Conservation (phyloP, 2,888 invertebrate species). For the Pharmacophagus antenor region DNA sequence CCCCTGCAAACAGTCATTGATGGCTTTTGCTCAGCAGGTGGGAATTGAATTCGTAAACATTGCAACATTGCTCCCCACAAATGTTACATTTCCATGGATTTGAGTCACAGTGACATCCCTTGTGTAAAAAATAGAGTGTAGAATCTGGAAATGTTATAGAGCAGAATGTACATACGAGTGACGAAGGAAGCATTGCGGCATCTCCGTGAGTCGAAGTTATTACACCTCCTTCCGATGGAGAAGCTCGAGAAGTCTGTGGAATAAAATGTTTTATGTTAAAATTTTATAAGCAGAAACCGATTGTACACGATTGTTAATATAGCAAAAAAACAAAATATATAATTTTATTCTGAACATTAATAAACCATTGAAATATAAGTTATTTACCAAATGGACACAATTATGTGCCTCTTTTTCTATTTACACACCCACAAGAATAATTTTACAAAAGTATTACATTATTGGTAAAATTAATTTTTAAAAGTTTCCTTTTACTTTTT, state of each 20-base stretch:
- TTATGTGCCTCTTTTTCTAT: too few species aligned
- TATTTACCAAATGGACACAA: too few species aligned
- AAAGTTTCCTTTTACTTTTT: too few species aligned
- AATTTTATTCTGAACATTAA: too few species aligned
- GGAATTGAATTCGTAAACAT: constrained; percentile 98
- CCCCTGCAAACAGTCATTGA: constrained; percentile 84
- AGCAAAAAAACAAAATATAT: too few species aligned
- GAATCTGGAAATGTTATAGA: constrained; percentile 97
- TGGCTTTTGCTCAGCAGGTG: constrained; percentile 96
- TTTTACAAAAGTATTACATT: too few species aligned
- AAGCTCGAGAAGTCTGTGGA: constrained; percentile 67
- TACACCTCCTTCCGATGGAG: constrained; percentile 79
- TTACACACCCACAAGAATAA: too few species aligned
- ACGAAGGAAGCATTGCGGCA: constrained; percentile 73
- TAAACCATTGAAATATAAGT: too few species aligned
- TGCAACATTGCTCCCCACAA: constrained; percentile 96
- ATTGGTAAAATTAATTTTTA: too few species aligned
- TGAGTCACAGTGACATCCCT: constrained; percentile 97
- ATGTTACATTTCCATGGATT: constrained; percentile 99
- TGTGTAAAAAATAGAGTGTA: constrained; percentile 97
- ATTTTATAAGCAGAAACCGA: too few species aligned
- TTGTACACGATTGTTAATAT: too few species aligned
- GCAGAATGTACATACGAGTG: constrained; percentile 93
- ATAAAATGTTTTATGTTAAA: too few species aligned
- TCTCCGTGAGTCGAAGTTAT: constrained; percentile 88